Conservation (phyloP, 2,888 invertebrate genomes). For the Drosophila demipolita region DNA sequence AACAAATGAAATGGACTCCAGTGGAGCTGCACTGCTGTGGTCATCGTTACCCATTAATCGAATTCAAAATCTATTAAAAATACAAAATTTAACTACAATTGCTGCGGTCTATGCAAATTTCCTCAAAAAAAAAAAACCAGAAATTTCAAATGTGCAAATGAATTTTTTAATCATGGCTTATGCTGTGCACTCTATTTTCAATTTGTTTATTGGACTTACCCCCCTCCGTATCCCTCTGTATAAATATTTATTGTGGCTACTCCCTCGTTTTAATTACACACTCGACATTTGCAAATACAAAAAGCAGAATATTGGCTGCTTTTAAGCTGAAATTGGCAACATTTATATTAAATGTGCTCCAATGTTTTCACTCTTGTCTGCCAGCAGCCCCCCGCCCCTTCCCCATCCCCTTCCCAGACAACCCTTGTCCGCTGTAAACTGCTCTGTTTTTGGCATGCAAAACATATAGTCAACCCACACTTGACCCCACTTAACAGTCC, state of each 20-base stretch:
- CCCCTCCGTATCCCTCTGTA: neutral
- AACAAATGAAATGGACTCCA: conserved; percentile 7
- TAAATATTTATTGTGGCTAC: neutral
- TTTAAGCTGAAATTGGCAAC: conserved; percentile 57
- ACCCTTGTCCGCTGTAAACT: neutral
- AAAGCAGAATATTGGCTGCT: conserved; percentile 27
- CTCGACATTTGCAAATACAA: neutral
- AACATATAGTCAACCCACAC: conserved; percentile 44
- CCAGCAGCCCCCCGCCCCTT: conserved; percentile 24
- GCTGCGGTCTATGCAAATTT: neutral
- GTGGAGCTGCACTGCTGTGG: conserved; percentile 1
- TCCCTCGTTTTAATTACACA: neutral
- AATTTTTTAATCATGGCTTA: neutral
- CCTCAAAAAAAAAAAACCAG: neutral
- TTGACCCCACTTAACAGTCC: conserved; percentile 47
- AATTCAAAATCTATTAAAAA: conserved; percentile 14
- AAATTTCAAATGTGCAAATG: neutral
- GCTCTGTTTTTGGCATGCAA: conserved; percentile 62
- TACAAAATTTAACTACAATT: neutral
- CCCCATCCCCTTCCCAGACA: neutral
- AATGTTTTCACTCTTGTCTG: conserved; percentile 50
- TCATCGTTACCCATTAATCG: conserved; percentile 23
- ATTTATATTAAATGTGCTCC: conserved; percentile 59
- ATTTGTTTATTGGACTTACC: neutral
- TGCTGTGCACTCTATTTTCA: neutral